Conservation (phyloP, 2,888 invertebrate species). For the Punctoribates punctum region DNA sequence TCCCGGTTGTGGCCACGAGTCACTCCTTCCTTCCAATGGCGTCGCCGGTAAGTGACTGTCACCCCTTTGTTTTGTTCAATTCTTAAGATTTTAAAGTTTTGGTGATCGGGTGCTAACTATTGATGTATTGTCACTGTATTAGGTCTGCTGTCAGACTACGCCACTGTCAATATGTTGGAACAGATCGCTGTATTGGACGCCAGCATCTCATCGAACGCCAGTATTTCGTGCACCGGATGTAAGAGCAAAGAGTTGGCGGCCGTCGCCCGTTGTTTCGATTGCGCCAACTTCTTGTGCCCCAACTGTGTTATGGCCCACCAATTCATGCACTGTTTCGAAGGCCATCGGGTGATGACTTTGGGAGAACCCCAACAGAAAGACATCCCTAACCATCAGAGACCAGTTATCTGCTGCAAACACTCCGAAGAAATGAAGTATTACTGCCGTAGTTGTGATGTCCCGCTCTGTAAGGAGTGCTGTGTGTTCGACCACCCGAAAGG, state of each 20-base stretch:
- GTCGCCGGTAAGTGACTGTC: conserved; percentile 46
- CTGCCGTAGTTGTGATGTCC: conserved; percentile 86
- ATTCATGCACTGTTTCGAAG: conserved; percentile 98
- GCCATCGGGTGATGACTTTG: conserved; percentile 74
- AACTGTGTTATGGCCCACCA: conserved; percentile 94
- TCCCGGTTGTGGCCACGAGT: conserved; percentile 61
- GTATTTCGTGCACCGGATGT: conserved; percentile 80
- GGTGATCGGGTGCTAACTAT: no score
- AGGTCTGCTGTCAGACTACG: conserved; percentile 66
- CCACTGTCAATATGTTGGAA: conserved; percentile 57
- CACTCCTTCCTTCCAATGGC: conserved; percentile 57
- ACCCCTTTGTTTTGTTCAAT: background rate
- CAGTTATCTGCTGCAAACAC: conserved; percentile 78
- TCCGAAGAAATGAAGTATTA: conserved; percentile 88
- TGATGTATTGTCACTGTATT: no score
- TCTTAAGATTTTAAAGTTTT: background rate
- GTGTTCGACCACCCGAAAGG: conserved; percentile 73
- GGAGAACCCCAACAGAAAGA: conserved; percentile 50
- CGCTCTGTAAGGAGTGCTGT: conserved; percentile 94
- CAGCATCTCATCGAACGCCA: conserved; percentile 59
- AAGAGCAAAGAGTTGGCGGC: conserved; percentile 91
- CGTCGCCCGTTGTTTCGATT: conserved; percentile 92
- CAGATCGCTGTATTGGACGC: conserved; percentile 52
- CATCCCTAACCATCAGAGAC: conserved; percentile 52
- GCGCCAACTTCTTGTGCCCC: conserved; percentile 90